Conservation (phyloP, 2,888 invertebrate species). For the Nowickia ferox region DNA sequence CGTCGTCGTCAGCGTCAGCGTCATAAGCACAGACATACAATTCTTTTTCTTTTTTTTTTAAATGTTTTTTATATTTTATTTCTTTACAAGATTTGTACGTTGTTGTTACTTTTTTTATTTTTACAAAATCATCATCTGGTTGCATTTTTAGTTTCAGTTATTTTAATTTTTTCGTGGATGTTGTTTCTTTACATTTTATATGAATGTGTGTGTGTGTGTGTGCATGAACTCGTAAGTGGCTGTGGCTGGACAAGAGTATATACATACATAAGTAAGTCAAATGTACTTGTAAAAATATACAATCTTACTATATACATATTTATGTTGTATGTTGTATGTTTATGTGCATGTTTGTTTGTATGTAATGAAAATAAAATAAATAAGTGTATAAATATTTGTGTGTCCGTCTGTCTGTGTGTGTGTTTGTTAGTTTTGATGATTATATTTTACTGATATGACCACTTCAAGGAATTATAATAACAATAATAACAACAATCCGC, state of each 20-base stretch:
- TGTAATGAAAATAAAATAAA: conserved; percentile 41
- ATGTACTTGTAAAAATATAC: conserved; percentile 45
- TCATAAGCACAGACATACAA: conserved; percentile 60
- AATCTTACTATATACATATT: background rate
- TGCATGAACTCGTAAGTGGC: too few relatives aligned
- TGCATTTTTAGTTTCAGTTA: conserved; percentile 69
- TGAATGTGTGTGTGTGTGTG: background rate
- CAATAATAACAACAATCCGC: conserved; percentile 83
- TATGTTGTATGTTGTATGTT: conserved; percentile 6
- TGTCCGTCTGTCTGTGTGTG: conserved; percentile 35
- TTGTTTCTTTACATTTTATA: conserved; percentile 32
- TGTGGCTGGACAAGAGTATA: conserved; percentile 23
- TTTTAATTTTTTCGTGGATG: conserved; percentile 48
- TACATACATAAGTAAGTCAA: conserved; percentile 1
- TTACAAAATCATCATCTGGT: conserved; percentile 66
- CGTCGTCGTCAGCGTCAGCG: conserved; percentile 38
- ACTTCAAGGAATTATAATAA: conserved; percentile 83
- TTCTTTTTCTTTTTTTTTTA: conserved; percentile 4
- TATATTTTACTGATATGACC: conserved; percentile 81
- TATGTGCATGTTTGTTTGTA: conserved; percentile 2
- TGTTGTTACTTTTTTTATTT: conserved; percentile 50
- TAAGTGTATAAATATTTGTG: conserved; percentile 58
- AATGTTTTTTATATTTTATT: conserved; percentile 37
- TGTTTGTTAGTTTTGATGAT: conserved; percentile 74
- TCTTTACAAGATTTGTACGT: conserved; percentile 55